Base-by-base conservation (phyloP, 2,888 invertebrate genomes). In the Eucriotettix oculatus region DNA sequence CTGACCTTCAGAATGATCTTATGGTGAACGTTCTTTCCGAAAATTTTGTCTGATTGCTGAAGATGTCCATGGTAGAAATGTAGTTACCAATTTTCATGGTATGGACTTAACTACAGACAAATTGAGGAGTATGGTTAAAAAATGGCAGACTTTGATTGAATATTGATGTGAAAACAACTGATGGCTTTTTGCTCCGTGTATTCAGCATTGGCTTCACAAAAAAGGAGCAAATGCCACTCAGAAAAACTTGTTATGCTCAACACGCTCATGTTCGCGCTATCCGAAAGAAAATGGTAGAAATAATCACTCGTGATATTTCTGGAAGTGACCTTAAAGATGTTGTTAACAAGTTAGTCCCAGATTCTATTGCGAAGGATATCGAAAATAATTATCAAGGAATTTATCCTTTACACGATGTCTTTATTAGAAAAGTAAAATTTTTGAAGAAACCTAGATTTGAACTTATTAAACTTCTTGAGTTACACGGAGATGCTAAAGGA, bases 91-190 rank as follows among this genome's bases (percentile, higher is more conserved):
- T 75, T 99, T 99, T 84, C 97, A 99, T 70, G 99, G 99, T 12
- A 99, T 99, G 98, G 94, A 95, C 73, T 82, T 99, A 71, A 99
- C 99, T 67, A 96, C 97, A 62, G 99, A 99, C 74, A 98, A 99
- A 77, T 84, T 99, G 70, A 85, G 97, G 78, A 97, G 96, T 66
- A 98, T 99, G 95, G 97, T 99, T 10, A 99, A 99, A 79, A 99
- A 99, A 78, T 99, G 98, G 98, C 84, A 83, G 80, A 97, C 98
- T 0, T 79, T 98, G 58, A 96, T 99, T 66, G 98, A 90, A 92
- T 73, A 90, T 92, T 67, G 97, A 98, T 72, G 97, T 97, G 41
- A 97, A 96, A 78, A 99, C 99, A 60, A 94, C 95, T 1, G 98
- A 99, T 72, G 97, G 97, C 9, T 99, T 93, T 74, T 76, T 96